phyloP scores from a whole-genome alignment of 2,888 invertebrate species.

The Acrobasis suavella region DNA sequence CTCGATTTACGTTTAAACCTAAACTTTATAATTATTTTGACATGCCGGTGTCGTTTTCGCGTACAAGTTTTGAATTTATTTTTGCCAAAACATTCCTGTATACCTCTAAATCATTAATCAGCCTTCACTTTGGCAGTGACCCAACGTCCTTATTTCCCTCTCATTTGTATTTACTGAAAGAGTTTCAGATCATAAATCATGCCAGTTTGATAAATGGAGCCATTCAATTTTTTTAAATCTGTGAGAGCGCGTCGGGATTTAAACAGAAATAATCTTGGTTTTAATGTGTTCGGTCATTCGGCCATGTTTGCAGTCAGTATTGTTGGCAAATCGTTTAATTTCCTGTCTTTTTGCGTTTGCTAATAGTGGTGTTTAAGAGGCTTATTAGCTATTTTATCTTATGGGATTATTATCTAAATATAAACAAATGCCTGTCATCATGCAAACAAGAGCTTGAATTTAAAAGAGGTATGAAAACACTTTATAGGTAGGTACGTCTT shows the following conservation, averaged over 20 bases:
- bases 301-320: constrained; percentile 14
- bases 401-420: too few species aligned
- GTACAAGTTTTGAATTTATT: constrained; percentile 64
- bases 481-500: too few species aligned
- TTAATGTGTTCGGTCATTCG: constrained; percentile 44
- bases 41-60: constrained; percentile 20
- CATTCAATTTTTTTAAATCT: constrained; percentile 68
- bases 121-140: constrained; percentile 78
- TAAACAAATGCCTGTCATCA: too few species aligned
- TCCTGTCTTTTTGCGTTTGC: constrained; percentile 12
- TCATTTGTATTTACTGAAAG: constrained; percentile 80
- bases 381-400: neutral
- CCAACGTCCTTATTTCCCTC: constrained; percentile 73
- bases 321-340: constrained; percentile 15
- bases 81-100: constrained; percentile 62
- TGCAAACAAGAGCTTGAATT: too few species aligned
- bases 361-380: neutral
- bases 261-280: constrained; percentile 43
- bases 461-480: too few species aligned
- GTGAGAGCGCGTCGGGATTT: constrained; percentile 45
- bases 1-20: constrained; percentile 12
- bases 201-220: constrained; percentile 74
- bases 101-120: constrained; percentile 77
- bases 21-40: constrained; percentile 22
- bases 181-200: constrained; percentile 76